phyloP scores from a whole-genome alignment of 35 echinoderm and acorn worm genomes.

The Heliocidaris erythrogramma region DNA sequence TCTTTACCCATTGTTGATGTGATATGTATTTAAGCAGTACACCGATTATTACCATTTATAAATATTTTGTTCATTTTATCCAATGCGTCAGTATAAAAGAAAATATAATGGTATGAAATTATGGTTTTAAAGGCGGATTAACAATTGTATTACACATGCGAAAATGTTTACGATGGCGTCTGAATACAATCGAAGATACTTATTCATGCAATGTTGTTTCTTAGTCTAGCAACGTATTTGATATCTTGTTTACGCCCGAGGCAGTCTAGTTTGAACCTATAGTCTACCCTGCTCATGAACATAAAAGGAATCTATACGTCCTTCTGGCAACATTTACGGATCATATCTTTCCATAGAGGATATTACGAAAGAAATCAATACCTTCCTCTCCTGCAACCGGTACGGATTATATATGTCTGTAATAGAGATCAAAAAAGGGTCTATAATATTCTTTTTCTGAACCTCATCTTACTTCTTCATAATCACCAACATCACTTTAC shows the following conservation, averaged over 20 bases:
- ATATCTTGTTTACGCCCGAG: background rate
- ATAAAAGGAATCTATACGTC: background rate
- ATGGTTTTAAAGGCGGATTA: too few relatives aligned
- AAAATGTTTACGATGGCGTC: too few relatives aligned
- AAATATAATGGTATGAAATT: too few relatives aligned
- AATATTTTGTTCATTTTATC: too few relatives aligned
- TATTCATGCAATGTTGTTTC: background rate
- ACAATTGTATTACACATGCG: too few relatives aligned
- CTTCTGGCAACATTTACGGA: background rate
- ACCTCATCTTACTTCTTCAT: background rate
- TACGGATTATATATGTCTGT: background rate
- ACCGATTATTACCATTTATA: too few relatives aligned
- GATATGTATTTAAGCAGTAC: too few relatives aligned
- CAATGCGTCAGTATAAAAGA: too few relatives aligned
- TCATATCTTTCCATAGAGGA: background rate
- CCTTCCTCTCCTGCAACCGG: background rate
- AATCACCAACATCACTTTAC: background rate
- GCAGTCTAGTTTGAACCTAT: background rate
- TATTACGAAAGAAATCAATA: slow-evolving; percentile 5
- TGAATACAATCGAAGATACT: too few relatives aligned
- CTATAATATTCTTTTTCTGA: background rate
- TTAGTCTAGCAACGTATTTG: background rate
- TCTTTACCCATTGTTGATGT: too few relatives aligned
- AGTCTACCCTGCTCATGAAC: background rate
- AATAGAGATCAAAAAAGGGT: background rate